A percentile compares a stretch with the other conserved stretches of the same genome.
These are phyloP conservation scores for Clarias gariepinus DNA, from an alignment of 2,113 vertebrate species.

Conservation along the genomic window DNA sequence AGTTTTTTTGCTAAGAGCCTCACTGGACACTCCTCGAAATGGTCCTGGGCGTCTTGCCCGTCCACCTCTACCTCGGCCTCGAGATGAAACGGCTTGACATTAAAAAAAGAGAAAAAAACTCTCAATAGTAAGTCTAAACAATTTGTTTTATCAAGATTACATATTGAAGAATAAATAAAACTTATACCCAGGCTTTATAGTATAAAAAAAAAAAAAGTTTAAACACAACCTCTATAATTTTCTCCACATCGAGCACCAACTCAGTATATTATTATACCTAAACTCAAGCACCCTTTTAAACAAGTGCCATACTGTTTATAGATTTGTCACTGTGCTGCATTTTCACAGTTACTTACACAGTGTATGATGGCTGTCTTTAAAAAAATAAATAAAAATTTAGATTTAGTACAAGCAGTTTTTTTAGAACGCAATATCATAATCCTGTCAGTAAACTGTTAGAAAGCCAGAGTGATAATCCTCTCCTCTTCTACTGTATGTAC, in stretches of 20 bases:
- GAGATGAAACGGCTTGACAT: constrained; percentile 47
- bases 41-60: constrained; percentile 22
- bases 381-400: not conserved
- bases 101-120: constrained; percentile 58
- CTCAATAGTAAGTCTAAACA: not conserved
- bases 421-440: not conserved
- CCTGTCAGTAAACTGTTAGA: not conserved
- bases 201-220: not conserved
- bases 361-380: not conserved
- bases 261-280: not conserved
- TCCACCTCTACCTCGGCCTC: constrained; percentile 65
- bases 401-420: not conserved
- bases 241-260: not conserved
- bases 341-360: not conserved
- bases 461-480: not conserved
- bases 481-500: constrained; percentile 49
- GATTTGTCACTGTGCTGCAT: not conserved
- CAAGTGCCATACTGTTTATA: not conserved
- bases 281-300: not conserved
- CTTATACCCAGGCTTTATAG: not conserved
- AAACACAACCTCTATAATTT: not conserved
- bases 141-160: not conserved
- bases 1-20: constrained; percentile 69
- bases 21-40: constrained; percentile 19
- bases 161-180: not conserved